phyloP scores from a whole-genome alignment of 53 echinoderm and acorn worm genomes.

The Paracentrotus lividus region DNA sequence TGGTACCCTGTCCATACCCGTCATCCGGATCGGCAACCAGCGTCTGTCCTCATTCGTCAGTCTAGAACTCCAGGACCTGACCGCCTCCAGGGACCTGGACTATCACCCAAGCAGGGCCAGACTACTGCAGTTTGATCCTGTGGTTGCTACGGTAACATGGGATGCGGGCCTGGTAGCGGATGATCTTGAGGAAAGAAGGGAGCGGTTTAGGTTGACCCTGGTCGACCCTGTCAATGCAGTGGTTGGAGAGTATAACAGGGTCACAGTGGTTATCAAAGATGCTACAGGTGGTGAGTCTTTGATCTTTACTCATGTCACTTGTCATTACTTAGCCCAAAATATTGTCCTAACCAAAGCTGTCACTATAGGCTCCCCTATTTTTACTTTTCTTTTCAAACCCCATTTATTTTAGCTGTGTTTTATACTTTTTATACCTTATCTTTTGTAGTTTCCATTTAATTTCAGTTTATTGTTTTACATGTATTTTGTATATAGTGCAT shows the following conservation, averaged over 20 bases:
- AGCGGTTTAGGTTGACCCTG: constrained; percentile 84
- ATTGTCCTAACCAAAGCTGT: no score
- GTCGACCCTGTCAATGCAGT: constrained; percentile 82
- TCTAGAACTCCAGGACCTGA: constrained; percentile 76
- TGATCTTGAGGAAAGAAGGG: constrained; percentile 89
- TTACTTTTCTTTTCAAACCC: no score
- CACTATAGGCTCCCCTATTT: no score
- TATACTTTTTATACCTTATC: no score
- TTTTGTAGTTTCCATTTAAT: no score
- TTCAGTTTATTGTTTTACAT: no score
- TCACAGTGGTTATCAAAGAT: constrained; percentile 90
- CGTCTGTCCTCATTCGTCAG: constrained; percentile 88
- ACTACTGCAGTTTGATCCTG: constrained; percentile 95
- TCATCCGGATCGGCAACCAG: constrained; percentile 87
- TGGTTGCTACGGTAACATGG: constrained; percentile 80
- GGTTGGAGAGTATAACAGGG: constrained; percentile 79
- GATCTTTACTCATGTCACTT: not conserved
- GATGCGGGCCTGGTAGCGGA: constrained; percentile 81
- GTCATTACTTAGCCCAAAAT: not conserved
- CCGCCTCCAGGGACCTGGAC: constrained; percentile 82
- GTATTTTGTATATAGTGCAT: no score
- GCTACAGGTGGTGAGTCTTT: constrained; percentile 84
- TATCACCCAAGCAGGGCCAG: constrained; percentile 77
- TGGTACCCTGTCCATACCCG: constrained; percentile 85
- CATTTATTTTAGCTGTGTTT: no score